Conservation (phyloP, 2,888 invertebrate genomes). For the Epistrophella euchroma region DNA sequence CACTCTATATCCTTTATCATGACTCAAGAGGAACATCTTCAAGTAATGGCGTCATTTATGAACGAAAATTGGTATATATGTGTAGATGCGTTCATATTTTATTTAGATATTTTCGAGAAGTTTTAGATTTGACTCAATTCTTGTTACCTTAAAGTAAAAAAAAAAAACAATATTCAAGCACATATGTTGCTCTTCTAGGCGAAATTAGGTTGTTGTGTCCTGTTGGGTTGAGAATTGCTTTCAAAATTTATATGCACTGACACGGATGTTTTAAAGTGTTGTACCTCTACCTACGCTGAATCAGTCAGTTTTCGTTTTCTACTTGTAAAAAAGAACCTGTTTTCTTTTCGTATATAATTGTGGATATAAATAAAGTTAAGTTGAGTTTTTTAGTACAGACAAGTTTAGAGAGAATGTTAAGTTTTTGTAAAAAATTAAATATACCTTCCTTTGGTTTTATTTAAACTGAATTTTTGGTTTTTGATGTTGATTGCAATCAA, state of each 20-base stretch:
- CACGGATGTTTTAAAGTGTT: constrained; percentile 69
- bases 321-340: too few species aligned
- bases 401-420: neutral
- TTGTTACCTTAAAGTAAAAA: neutral
- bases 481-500: too few species aligned
- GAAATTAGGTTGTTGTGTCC: constrained; percentile 67
- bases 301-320: too few species aligned
- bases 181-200: constrained; percentile 69
- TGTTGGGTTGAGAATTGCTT: constrained; percentile 3
- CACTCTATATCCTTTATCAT: constrained; percentile 17
- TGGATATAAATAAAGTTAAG: neutral
- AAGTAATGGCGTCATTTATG: constrained; percentile 75
- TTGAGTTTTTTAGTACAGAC: neutral
- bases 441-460: too few species aligned
- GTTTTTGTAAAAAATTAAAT: too few species aligned
- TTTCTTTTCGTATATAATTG: neutral
- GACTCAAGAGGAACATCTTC: constrained; percentile 72
- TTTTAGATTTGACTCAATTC: constrained; percentile 18
- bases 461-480: neutral
- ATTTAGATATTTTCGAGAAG: constrained; percentile 68
- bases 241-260: constrained; percentile 68
- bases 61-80: constrained; percentile 60
- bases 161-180: constrained; percentile 12
- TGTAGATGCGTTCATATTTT: constrained; percentile 66
- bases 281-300: neutral